Evolutionary conservation across 2,888 invertebrate species (phyloP).

Genomic region (Athalia cordata): DNA sequence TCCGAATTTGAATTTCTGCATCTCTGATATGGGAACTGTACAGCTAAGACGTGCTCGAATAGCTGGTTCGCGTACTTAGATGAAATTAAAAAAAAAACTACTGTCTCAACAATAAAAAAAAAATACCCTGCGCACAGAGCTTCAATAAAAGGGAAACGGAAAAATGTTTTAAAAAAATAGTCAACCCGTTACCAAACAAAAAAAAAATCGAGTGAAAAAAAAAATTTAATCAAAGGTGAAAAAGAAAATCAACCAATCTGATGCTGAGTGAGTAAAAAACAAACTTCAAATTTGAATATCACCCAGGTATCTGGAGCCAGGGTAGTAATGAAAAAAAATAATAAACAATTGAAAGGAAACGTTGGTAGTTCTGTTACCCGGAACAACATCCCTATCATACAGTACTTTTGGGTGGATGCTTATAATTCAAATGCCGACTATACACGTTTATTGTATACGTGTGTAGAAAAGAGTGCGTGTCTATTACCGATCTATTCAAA

Average conservation of each 20-base stretch:
- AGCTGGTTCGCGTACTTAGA: constrained; percentile 35
- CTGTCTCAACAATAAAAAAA: constrained; percentile 39
- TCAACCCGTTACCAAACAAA: constrained; percentile 30
- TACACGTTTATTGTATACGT: background rate
- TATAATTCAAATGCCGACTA: constrained; percentile 17
- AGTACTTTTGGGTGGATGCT: background rate
- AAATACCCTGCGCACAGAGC: constrained; percentile 4
- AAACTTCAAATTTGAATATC: constrained; percentile 47
- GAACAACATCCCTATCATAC: constrained; percentile 10
- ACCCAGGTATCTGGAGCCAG: constrained; percentile 24
- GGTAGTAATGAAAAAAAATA: constrained; percentile 40
- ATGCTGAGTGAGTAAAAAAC: constrained; percentile 46
- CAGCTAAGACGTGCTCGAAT: constrained; percentile 20
- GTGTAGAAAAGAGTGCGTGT: constrained; percentile 19
- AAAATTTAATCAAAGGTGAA: constrained; percentile 44
- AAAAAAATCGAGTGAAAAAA: constrained; percentile 14
- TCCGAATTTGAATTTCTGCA: constrained; percentile 72
- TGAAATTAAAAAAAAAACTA: constrained; percentile 17
- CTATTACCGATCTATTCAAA: constrained; percentile 64
- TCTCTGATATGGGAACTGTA: constrained; percentile 71
- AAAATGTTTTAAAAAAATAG: constrained; percentile 48
- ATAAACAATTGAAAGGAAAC: constrained; percentile 55
- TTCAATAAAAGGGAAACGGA: constrained; percentile 33
- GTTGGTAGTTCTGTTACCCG: constrained; percentile 46
- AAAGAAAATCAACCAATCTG: constrained; percentile 49